A percentile compares a stretch with the other conserved stretches of the same genome.
These are phyloP conservation scores for Rhinoderma darwinii DNA, from an alignment of 2,113 vertebrate species.

Conservation along the genomic window DNA sequence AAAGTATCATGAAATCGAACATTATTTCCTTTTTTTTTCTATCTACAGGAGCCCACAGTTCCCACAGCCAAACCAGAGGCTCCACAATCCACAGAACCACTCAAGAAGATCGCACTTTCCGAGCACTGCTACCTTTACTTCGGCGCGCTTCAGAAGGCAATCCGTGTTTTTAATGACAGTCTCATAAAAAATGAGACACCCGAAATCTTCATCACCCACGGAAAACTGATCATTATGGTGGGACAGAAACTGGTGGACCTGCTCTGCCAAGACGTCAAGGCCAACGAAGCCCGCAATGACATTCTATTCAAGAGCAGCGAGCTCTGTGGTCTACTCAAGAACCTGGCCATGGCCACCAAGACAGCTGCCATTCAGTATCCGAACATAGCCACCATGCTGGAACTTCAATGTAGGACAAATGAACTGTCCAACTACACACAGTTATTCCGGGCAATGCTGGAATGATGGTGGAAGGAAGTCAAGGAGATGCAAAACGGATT, in stretches of 20 bases:
- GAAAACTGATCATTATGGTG: conserved; percentile 92
- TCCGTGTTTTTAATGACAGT: conserved; percentile 73
- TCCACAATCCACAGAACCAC: conserved; percentile 5
- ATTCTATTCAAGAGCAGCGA: conserved; percentile 81
- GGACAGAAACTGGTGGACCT: conserved; percentile 91
- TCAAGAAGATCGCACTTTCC: conserved; percentile 65
- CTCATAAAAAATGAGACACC: conserved; percentile 79
- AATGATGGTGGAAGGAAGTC: conserved; percentile 60
- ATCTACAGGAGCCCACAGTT: conserved; percentile 59
- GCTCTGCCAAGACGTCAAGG: conserved; percentile 81
- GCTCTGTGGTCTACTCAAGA: conserved; percentile 89
- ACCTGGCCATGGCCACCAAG: conserved; percentile 89
- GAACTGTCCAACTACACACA: conserved; percentile 76
- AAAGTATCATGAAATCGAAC: neutral
- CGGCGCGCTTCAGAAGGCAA: conserved; percentile 86
- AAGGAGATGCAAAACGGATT: neutral
- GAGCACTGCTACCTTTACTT: conserved; percentile 90
- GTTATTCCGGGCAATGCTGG: conserved; percentile 79
- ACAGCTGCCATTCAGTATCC: conserved; percentile 81
- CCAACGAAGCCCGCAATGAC: conserved; percentile 67
- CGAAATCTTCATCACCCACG: conserved; percentile 87
- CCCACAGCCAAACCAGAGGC: neutral
- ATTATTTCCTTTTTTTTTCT: neutral
- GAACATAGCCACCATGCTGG: conserved; percentile 65
- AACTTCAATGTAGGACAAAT: conserved; percentile 74